Evolutionary conservation across 1,140 invertebrate genomes (phyloP).

Genomic region (Calosoma granatense): DNA sequence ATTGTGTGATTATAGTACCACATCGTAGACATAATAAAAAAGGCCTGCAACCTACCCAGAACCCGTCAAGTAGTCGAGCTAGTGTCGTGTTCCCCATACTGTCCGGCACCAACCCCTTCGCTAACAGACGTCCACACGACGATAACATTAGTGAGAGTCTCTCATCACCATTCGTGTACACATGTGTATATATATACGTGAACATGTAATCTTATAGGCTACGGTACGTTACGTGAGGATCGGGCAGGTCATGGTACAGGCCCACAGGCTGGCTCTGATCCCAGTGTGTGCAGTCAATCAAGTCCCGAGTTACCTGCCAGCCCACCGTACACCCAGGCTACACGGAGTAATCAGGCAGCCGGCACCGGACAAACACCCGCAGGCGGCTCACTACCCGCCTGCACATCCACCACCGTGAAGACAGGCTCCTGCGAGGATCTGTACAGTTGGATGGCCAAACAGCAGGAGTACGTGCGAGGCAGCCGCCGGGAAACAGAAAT

Average conservation of each 20-base stretch:
- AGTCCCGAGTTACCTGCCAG: slow-evolving; percentile 35
- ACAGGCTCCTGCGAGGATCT: slow-evolving; percentile 64
- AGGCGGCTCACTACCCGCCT: not conserved
- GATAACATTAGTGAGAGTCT: slow-evolving; percentile 34
- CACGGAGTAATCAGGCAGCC: slow-evolving; percentile 25
- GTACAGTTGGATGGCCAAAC: slow-evolving; percentile 92
- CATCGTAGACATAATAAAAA: slow-evolving; percentile 27
- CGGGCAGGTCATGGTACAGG: slow-evolving; percentile 28
- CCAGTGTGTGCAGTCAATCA: slow-evolving; percentile 41
- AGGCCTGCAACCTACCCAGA: slow-evolving; percentile 49
- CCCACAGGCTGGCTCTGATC: slow-evolving; percentile 44
- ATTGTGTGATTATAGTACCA: not conserved
- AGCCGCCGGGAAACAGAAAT: not conserved
- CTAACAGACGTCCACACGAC: slow-evolving; percentile 32
- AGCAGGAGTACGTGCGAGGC: slow-evolving; percentile 49
- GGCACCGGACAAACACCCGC: slow-evolving; percentile 27
- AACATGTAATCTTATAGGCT: slow-evolving; percentile 47
- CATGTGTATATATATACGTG: slow-evolving; percentile 5
- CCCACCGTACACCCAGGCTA: slow-evolving; percentile 39
- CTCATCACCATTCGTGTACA: slow-evolving; percentile 33
- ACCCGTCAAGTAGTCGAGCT: slow-evolving; percentile 56
- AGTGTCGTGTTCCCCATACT: slow-evolving; percentile 68
- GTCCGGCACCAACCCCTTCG: slow-evolving; percentile 40
- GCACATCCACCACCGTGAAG: slow-evolving; percentile 27
- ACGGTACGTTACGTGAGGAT: slow-evolving; percentile 64